These are phyloP conservation scores for Chelonoidis abingdonii DNA, from an alignment of 2,113 vertebrate genomes.

Conservation along the genomic window DNA sequence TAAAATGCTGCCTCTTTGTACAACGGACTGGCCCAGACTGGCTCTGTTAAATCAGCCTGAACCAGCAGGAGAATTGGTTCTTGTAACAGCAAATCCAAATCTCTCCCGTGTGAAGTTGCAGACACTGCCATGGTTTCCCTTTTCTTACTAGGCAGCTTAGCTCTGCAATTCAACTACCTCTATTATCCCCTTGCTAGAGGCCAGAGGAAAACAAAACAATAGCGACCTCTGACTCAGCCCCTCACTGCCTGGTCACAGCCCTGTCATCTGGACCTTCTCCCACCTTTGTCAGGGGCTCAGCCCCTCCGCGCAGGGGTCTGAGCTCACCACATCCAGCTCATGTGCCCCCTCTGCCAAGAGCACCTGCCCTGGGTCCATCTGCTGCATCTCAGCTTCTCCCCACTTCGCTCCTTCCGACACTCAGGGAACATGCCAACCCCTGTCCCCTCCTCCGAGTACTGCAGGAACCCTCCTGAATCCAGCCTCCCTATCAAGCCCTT, in stretches of 20 bases:
- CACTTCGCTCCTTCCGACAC: no score
- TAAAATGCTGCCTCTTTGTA: not conserved
- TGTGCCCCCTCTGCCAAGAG: no score
- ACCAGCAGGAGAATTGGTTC: not conserved
- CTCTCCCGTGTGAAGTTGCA: not conserved
- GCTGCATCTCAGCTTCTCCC: no score
- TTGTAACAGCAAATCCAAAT: rapidly evolving
- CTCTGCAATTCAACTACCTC: not conserved
- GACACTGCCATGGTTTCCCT: not conserved
- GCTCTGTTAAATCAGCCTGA: not conserved
- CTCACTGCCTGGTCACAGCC: not conserved
- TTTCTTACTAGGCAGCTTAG: not conserved
- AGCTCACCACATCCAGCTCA: no score
- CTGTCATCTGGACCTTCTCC: not conserved
- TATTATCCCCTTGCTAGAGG: not conserved
- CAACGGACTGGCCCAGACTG: not conserved
- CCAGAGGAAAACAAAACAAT: not conserved
- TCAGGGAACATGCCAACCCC: no score
- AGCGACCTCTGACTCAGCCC: not conserved
- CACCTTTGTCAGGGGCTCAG: not conserved
- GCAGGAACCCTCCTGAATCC: no score
- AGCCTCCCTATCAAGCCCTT: no score
- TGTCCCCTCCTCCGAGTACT: no score
- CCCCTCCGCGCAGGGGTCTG: not conserved
- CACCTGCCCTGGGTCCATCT: no score